phyloP scores from a whole-genome alignment of 64 coral and sea anemone genomes.

The Actinia equina region DNA sequence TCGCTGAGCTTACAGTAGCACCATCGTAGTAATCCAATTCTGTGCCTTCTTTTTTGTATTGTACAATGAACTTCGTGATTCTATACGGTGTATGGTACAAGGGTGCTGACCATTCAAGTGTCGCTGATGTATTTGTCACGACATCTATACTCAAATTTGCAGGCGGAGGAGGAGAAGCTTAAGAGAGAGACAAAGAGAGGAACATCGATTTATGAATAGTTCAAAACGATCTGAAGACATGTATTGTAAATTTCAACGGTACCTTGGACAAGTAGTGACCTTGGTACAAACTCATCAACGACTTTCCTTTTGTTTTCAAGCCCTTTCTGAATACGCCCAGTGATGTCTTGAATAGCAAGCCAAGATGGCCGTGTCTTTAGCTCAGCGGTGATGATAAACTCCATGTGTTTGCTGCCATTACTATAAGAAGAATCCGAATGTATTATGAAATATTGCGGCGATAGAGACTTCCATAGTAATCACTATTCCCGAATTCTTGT shows the following conservation, averaged over 20 bases:
- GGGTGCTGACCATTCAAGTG: neutral
- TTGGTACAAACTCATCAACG: neutral
- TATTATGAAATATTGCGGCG: too few relatives aligned
- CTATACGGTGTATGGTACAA: neutral
- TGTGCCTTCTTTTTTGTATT: neutral
- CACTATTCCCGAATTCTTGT: too few relatives aligned
- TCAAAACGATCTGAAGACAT: neutral
- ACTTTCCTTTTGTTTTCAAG: neutral
- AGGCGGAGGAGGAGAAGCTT: constrained; percentile 35
- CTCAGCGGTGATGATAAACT: constrained; percentile 6
- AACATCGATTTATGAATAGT: neutral
- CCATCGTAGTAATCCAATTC: neutral
- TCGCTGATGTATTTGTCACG: neutral
- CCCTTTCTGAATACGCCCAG: neutral
- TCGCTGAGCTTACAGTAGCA: neutral
- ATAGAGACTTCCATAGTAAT: too few relatives aligned
- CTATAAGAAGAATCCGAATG: neutral
- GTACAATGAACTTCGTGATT: neutral
- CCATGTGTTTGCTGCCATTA: neutral
- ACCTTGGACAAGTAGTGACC: neutral
- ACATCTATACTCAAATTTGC: neutral
- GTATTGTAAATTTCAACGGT: neutral
- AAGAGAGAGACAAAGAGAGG: neutral
- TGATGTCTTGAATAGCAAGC: neutral
- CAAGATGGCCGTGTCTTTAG: neutral